Conservation (phyloP, 2,888 invertebrate species). For the Parthenolecanium corni region DNA sequence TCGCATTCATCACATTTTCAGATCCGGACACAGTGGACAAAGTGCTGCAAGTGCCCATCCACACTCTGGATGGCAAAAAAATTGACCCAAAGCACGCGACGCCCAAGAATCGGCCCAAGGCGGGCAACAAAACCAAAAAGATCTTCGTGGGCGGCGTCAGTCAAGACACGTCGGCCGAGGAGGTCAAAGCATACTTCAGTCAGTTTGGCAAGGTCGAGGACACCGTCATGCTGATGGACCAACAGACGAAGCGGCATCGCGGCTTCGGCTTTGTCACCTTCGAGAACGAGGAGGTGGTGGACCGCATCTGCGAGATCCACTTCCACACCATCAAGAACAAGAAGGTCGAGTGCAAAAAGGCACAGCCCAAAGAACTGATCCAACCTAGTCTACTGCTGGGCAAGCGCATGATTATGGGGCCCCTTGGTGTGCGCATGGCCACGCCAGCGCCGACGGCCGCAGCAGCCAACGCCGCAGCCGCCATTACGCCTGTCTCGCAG, state of each 20-base stretch:
- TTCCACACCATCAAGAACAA: slow-evolving; percentile 88
- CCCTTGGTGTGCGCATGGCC: slow-evolving; percentile 55
- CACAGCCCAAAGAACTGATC: slow-evolving; percentile 81
- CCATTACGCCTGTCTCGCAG: slow-evolving; percentile 37
- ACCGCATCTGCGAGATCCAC: slow-evolving; percentile 85
- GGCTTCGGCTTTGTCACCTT: slow-evolving; percentile 88
- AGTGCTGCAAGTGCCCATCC: slow-evolving; percentile 78
- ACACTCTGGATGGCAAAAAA: slow-evolving; percentile 84
- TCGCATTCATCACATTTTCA: slow-evolving; percentile 87
- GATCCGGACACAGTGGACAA: slow-evolving; percentile 83
- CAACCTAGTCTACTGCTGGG: slow-evolving; percentile 56
- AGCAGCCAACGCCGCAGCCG: slow-evolving; percentile 7
- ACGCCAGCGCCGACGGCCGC: slow-evolving; percentile 47
- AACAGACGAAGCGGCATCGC: slow-evolving; percentile 80
- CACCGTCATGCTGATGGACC: slow-evolving; percentile 88
- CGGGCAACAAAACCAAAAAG: slow-evolving; percentile 78
- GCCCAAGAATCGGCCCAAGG: slow-evolving; percentile 75
- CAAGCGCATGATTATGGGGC: slow-evolving; percentile 57
- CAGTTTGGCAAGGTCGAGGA: slow-evolving; percentile 81
- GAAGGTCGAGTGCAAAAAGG: slow-evolving; percentile 82
- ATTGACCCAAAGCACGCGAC: slow-evolving; percentile 91
- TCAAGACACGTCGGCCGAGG: slow-evolving; percentile 81
- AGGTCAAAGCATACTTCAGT: slow-evolving; percentile 79
- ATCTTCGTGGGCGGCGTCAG: slow-evolving; percentile 87
- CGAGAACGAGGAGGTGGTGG: slow-evolving; percentile 81